Evolutionary conservation across 2,888 invertebrate genomes (phyloP).

Genomic region (Ennomos quercinarius): DNA sequence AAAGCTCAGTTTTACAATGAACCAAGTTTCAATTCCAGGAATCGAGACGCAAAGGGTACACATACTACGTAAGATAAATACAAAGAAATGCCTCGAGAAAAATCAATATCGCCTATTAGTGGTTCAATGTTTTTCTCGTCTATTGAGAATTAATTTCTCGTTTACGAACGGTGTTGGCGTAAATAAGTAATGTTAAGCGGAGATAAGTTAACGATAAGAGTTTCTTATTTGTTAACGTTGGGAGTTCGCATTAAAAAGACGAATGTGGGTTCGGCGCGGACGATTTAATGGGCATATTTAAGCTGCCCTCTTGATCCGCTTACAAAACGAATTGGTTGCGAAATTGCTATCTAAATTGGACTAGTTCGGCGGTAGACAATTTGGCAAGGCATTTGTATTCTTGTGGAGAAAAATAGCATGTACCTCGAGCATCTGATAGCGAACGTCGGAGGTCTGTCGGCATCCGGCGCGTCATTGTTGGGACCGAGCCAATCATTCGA

Average conservation of each 20-base stretch:
- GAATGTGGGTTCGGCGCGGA: slow-evolving; percentile 67
- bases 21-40: slow-evolving; percentile 1
- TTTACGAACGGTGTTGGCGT: slow-evolving; percentile 36
- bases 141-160: slow-evolving; percentile 38
- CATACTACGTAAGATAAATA: slow-evolving; percentile 30
- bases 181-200: slow-evolving; percentile 43
- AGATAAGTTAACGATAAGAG: slow-evolving; percentile 58
- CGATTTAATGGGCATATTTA: slow-evolving; percentile 80
- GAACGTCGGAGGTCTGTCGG: slow-evolving; percentile 70
- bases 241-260: slow-evolving; percentile 68
- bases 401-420: slow-evolving; percentile 81
- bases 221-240: slow-evolving; percentile 65
- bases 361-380: slow-evolving; percentile 83
- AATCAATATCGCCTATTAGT: slow-evolving; percentile 43
- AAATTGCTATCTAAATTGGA: slow-evolving; percentile 85
- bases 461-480: slow-evolving; percentile 66
- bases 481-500: slow-evolving; percentile 77
- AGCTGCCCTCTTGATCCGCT: slow-evolving; percentile 80
- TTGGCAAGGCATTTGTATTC: slow-evolving; percentile 85
- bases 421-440: slow-evolving; percentile 80
- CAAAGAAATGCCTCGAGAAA: slow-evolving; percentile 21
- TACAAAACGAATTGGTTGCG: slow-evolving; percentile 82
- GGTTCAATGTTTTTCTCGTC: slow-evolving; percentile 34
- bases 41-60: slow-evolving; percentile 21
- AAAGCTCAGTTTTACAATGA: slow-evolving; percentile 11